Evolutionary conservation across 2,888 invertebrate species (phyloP), one percentile per base, ranked within the genome.

Genomic region (Lysandra bellargus): DNA sequence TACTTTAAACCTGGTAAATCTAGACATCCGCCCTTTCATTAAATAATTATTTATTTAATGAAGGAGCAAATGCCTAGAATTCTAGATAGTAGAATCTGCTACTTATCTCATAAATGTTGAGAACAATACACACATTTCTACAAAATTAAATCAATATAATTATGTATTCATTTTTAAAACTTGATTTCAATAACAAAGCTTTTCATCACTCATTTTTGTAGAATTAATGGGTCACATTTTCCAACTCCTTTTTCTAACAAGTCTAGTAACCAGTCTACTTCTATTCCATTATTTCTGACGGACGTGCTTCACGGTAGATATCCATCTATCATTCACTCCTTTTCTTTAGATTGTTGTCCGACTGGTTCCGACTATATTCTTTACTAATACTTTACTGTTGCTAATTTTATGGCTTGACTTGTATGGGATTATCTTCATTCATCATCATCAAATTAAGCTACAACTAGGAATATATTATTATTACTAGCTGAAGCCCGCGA

Each of bases 291-390:
- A 33, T 69, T 69, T 33, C 14, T 69, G 69, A 69, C 6, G 12
- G 69, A 69, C 33, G 69, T 69, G 33, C 30, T 30, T 30, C 30
- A 4, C 23, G n/a, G 33, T 40, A 73, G 74, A 44, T 44, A 33
- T 14, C 78, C 44, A 80, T 80, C 79, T 44, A 81, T 81, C 79
- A 74, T n/a, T 81, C 57, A 72, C 74, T 78, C 76, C 80, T 80
- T 82, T 80, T 81, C 81, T 83, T 82, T 83, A 83, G 83, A 83
- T 82, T 82, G 83, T 83, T 81, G 83, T 83, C 82, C 81, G 80
- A 80, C 83, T 79, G 82, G 83, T 83, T 83, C 81, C n/a, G 78
- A 37, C 7, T 61, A 61, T 23, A 23, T 23, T 23, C 23, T 23
- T 23, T 23, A 23, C 23, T 23, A 30, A 64, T 23, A 64, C 64